Base-by-base conservation (phyloP, 2,888 invertebrate species). In the Marasmarcha lunaedactyla region DNA sequence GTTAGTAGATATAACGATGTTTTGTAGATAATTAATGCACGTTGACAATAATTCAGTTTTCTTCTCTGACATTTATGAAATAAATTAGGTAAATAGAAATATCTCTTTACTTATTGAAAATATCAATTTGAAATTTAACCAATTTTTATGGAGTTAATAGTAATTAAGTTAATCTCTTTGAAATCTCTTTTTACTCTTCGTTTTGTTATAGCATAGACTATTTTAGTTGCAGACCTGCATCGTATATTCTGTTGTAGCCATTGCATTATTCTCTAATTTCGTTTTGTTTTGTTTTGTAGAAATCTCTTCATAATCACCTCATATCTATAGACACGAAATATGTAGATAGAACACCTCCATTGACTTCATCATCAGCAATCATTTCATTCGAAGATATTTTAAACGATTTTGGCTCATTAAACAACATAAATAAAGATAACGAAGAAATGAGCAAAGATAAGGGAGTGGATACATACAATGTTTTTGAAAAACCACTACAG, bases 341-440 rank as follows among this genome's bases (percentile, higher is more conserved):
- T 40, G 30, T 30, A 30, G 30, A 30, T 30, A 30, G n/a, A n/a
- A 30, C 11, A 20, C 7, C 20, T 5, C 7, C 20, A 20, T 30
- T 3, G 4, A 30, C 2, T 3, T 7, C n/a, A 30, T 7, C 30
- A 30, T 30, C 30, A 30, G 30, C 4, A 30, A n/a, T 30, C 30
- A 30, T n/a, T 38, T 61, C 58, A 15, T 47, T 69, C 38, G 57
- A 70, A 14, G 62, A 70, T 20, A 69, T 74, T 42, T 44, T 72
- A 52, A 57, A 63, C 7, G 71, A 76, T 15, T 73, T 74, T 41
- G n/a, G n/a, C n/a, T n/a, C n/a, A n/a, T n/a, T n/a, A n/a, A 65
- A 63, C 7, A 38, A 46, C 25, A 42, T 41, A 41, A 30, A 50
- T 42, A 11, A 38, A 27, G 27, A 1, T 11, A 40, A 39, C 30